phyloP scores from a whole-genome alignment of 2,113 vertebrate genomes.

The Chaetorhynchus papuensis region DNA sequence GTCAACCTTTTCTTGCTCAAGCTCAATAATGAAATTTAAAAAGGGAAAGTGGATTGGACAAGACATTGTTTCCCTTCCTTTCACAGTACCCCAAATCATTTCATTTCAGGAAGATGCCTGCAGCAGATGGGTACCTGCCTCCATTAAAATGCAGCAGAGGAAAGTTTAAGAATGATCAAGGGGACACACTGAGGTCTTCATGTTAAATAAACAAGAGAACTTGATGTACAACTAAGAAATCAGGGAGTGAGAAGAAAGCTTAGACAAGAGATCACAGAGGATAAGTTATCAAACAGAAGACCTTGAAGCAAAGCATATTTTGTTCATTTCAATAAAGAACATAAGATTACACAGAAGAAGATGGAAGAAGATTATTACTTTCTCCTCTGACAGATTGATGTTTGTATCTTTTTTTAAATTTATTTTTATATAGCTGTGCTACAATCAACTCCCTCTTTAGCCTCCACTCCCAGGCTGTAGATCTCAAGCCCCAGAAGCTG shows the following conservation, averaged over 20 bases:
- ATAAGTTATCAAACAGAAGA: conserved; percentile 1
- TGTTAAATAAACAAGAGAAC: not conserved
- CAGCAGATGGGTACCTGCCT: not conserved
- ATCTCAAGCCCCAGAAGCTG: not conserved
- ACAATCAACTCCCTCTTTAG: not conserved
- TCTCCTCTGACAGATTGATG: conserved; percentile 26
- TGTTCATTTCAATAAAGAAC: conserved; percentile 38
- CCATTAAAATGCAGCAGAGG: conserved; percentile 2
- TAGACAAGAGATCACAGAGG: not conserved
- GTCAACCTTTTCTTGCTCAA: not conserved
- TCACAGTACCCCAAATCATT: not conserved
- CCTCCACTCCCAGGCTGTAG: not conserved
- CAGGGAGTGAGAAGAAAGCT: not conserved
- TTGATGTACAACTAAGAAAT: not conserved
- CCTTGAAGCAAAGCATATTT: conserved; percentile 31
- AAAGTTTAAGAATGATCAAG: not conserved
- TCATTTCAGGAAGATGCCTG: not conserved
- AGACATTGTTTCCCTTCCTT: not conserved
- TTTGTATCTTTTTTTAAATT: not conserved
- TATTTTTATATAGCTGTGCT: not conserved
- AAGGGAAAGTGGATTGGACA: not conserved
- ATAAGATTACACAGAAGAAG: not conserved
- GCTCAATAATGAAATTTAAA: not conserved
- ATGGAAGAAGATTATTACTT: conserved; percentile 29
- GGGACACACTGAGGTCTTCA: not conserved